Conservation (phyloP, 2,113 vertebrate genomes). For the Tyrannus savana region DNA sequence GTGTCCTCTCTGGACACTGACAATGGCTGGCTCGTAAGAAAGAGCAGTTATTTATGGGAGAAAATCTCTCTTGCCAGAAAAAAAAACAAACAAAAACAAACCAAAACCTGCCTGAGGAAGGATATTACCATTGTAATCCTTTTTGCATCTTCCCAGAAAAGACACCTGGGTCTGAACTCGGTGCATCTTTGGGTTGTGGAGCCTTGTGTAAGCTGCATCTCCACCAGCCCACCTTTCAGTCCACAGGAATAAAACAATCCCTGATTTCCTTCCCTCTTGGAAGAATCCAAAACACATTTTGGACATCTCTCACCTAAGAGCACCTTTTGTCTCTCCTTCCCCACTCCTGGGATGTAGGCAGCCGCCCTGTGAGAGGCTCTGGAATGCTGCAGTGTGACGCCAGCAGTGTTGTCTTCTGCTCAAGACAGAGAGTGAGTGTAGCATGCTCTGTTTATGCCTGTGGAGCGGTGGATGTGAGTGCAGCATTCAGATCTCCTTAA, state of each 20-base stretch:
- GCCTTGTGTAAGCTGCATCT: not conserved
- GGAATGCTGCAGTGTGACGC: not conserved
- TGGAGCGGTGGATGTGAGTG: not conserved
- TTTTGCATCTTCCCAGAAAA: not conserved
- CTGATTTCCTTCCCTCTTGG: not conserved
- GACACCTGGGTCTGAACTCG: accelerated
- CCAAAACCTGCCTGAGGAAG: not conserved
- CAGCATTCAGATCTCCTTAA: not conserved
- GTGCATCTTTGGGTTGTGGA: not conserved
- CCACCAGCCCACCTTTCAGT: not conserved
- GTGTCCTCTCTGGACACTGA: not conserved
- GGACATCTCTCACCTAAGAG: not conserved
- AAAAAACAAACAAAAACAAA: not conserved
- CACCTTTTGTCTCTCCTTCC: not conserved
- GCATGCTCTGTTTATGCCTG: not conserved
- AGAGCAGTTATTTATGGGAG: not conserved
- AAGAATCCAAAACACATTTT: not conserved
- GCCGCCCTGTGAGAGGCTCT: not conserved
- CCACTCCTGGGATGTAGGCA: not conserved
- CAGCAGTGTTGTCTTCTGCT: not conserved
- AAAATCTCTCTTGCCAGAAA: not conserved
- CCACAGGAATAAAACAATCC: not conserved
- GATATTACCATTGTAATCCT: not conserved
- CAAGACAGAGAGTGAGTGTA: not conserved
- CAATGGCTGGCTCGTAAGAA: not conserved